Conservation (phyloP, 2,888 invertebrate genomes). For the Odontothrips loti region DNA sequence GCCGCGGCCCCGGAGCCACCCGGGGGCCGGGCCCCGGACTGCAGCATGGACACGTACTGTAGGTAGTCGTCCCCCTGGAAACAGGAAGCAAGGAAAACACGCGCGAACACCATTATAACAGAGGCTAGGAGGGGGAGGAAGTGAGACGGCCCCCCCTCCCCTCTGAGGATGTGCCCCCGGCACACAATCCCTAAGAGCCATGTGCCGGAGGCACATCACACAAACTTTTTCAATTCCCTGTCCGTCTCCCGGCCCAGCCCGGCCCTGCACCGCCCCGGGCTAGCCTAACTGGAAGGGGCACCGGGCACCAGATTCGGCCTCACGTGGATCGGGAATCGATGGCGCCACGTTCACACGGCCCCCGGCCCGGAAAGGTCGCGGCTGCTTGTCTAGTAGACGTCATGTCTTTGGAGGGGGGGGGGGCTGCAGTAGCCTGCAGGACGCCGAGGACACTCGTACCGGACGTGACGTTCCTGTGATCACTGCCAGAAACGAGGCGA, state of each 20-base stretch:
- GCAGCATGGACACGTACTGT: conserved; percentile 45
- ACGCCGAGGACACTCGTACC: too few species aligned
- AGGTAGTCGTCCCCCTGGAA: conserved; percentile 51
- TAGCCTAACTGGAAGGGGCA: not conserved
- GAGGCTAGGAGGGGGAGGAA: not conserved
- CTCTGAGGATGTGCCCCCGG: too few species aligned
- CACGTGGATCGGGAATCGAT: not conserved
- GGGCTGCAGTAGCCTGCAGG: too few species aligned
- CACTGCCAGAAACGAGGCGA: too few species aligned
- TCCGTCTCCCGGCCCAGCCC: not conserved
- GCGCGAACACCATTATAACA: not conserved
- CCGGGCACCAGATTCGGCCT: not conserved
- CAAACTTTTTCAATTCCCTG: conserved; percentile 20
- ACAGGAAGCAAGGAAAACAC: not conserved
- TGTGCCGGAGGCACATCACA: too few species aligned
- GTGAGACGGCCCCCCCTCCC: not conserved
- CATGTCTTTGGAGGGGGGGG: too few species aligned
- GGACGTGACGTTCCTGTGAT: too few species aligned
- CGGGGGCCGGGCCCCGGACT: conserved; percentile 42
- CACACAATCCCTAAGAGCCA: too few species aligned
- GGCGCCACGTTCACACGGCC: not conserved
- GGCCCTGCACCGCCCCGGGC: not conserved
- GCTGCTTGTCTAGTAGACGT: too few species aligned
- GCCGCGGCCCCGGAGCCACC: conserved; percentile 1
- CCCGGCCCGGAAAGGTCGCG: not conserved